Conservation (phyloP, 37 sponge, comb jelly and placozoan genomes). For the Halichondria panicea region DNA sequence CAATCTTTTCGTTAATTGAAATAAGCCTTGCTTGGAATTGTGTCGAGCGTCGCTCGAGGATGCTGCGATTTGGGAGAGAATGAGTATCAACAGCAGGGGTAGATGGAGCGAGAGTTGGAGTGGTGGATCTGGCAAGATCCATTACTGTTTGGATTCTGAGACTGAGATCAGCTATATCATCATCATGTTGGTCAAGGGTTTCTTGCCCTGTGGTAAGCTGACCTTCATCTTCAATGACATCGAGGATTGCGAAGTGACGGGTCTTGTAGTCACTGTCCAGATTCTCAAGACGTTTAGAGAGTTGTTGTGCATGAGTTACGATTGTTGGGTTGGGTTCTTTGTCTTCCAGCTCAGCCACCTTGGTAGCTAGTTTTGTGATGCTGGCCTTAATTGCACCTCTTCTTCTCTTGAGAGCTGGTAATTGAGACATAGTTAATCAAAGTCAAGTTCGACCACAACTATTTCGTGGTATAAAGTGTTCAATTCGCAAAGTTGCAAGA, state of each 20-base stretch:
- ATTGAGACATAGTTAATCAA: neutral
- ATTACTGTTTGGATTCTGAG: neutral
- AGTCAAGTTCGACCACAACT: no score
- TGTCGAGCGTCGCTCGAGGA: neutral
- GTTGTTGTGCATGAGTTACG: neutral
- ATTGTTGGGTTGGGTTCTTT: neutral
- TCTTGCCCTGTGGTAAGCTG: neutral
- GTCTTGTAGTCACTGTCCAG: neutral
- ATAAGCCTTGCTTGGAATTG: slow-evolving; percentile 1
- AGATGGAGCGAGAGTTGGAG: no score
- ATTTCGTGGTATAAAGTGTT: no score
- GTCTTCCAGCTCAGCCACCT: neutral
- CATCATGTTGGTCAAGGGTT: slow-evolving; percentile 4
- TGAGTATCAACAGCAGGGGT: no score
- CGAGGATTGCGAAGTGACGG: neutral
- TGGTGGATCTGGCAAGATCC: no score
- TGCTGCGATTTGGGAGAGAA: neutral
- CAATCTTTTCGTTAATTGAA: no score
- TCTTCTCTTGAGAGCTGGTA: neutral
- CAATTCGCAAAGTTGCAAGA: no score
- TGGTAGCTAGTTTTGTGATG: neutral
- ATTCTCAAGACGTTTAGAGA: neutral
- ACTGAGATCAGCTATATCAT: neutral
- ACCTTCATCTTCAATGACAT: slow-evolving; percentile 7
- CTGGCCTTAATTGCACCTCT: neutral